Evolutionary conservation across 2,888 invertebrate genomes (phyloP).

Genomic region (Rambutsinella grinnellia): DNA sequence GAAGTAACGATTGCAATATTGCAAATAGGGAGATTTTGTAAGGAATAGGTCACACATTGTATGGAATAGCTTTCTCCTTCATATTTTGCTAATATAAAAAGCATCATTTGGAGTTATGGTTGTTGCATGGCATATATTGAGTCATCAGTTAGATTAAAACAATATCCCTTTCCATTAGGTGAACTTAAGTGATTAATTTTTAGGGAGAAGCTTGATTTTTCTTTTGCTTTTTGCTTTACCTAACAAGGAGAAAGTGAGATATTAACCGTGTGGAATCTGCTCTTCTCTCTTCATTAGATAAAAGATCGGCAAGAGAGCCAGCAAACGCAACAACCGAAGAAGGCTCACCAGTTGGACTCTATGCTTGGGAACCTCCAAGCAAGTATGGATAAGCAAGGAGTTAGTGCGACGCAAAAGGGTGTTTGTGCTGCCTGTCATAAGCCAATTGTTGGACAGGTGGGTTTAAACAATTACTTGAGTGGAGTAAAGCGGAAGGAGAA

Average conservation of each 20-base stretch:
- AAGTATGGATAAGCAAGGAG: conserved; percentile 99
- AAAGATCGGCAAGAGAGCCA: conserved; percentile 65
- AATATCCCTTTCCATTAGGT: no score
- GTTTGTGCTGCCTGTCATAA: conserved; percentile 99
- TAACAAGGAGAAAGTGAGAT: background rate
- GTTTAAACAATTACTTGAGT: conserved; percentile 4
- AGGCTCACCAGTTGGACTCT: conserved; percentile 82
- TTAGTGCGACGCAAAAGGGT: conserved; percentile 98
- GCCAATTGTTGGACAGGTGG: conserved; percentile 95
- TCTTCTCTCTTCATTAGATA: conserved; percentile 56
- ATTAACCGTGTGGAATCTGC: conserved; percentile 16
- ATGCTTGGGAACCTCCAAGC: conserved; percentile 96
- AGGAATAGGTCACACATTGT: no score
- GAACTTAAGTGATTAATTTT: no score
- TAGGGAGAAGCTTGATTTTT: no score
- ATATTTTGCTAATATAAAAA: no score
- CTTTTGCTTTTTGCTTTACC: no score
- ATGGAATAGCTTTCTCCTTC: no score
- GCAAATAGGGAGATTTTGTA: no score
- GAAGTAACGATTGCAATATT: no score
- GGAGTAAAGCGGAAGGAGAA: conserved; percentile 12
- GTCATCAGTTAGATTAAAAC: no score
- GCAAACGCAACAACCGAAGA: conserved; percentile 68
- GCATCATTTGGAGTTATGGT: no score
- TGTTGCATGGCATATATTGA: no score